phyloP scores from a whole-genome alignment of 2,113 vertebrate genomes.

The Cephalopterus ornatus region DNA sequence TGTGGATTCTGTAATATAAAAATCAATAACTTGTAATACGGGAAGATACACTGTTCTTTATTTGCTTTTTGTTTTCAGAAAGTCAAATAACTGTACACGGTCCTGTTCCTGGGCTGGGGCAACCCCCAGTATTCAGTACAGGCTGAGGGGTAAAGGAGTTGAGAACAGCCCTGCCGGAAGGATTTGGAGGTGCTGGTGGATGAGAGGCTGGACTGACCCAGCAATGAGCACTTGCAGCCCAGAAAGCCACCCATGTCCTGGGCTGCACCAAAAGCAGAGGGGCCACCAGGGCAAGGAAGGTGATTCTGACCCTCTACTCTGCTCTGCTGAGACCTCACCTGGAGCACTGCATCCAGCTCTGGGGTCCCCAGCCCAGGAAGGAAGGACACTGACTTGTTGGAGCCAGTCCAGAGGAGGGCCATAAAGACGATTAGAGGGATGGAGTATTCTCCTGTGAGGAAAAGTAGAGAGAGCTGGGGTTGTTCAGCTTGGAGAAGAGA shows the following conservation, averaged over 20 bases:
- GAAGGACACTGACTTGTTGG: neutral
- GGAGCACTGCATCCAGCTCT: neutral
- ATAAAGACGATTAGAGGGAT: neutral
- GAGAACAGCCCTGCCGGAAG: neutral
- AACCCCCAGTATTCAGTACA: neutral
- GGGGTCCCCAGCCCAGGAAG: neutral
- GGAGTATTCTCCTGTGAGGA: neutral
- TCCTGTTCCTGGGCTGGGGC: neutral
- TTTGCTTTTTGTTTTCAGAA: neutral
- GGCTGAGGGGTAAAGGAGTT: neutral
- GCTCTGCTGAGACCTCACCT: neutral
- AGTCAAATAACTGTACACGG: neutral
- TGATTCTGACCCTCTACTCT: neutral
- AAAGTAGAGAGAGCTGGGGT: neutral
- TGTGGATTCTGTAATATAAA: neutral
- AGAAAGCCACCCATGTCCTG: neutral
- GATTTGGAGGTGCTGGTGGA: fast-evolving
- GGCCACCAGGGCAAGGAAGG: neutral
- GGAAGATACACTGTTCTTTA: neutral
- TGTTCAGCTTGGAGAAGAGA: neutral
- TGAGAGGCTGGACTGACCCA: neutral
- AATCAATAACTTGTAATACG: neutral
- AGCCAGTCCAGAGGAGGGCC: fast-evolving
- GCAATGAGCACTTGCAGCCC: neutral
- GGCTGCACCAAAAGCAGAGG: neutral